Percentiles rank a stretch among this genome's conserved stretches.
Evolutionary conservation across 2,113 vertebrate species (phyloP).

Genomic region (Coptodon bakossiorum): DNA sequence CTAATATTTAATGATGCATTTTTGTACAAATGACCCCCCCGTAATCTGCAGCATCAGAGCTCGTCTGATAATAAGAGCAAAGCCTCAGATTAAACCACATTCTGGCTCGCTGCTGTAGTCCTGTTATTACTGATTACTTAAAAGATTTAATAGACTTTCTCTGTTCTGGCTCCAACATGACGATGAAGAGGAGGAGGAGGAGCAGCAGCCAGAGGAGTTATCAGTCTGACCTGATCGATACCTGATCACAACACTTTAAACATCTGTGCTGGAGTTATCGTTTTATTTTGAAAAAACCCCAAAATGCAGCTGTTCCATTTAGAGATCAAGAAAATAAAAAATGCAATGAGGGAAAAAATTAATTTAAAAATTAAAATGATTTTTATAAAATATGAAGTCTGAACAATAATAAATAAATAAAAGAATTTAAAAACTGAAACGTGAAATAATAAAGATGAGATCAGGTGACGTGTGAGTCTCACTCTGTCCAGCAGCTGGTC

Average conservation of each 20-base stretch:
- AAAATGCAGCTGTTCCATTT: background rate
- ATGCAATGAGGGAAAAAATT: background rate
- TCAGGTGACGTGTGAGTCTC: background rate
- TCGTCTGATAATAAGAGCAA: constrained; percentile 3
- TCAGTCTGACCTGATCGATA: background rate
- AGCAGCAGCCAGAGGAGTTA: background rate
- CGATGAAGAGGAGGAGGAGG: background rate
- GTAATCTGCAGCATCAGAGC: constrained; percentile 7
- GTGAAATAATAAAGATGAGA: background rate
- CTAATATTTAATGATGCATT: background rate
- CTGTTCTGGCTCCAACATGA: background rate
- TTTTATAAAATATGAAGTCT: background rate
- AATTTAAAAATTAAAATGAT: background rate
- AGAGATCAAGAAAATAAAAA: background rate
- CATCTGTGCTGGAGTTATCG: background rate
- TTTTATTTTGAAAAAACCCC: background rate
- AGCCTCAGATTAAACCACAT: constrained; percentile 34
- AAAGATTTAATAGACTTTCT: background rate
- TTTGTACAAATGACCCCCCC: background rate
- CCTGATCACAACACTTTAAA: background rate
- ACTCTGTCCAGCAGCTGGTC: constrained; percentile 79
- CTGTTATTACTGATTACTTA: background rate
- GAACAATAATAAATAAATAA: background rate
- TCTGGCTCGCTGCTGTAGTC: background rate
- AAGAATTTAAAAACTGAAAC: background rate